Conservation (phyloP, 1,140 invertebrate genomes). For the Zaprionus lachaisei region DNA sequence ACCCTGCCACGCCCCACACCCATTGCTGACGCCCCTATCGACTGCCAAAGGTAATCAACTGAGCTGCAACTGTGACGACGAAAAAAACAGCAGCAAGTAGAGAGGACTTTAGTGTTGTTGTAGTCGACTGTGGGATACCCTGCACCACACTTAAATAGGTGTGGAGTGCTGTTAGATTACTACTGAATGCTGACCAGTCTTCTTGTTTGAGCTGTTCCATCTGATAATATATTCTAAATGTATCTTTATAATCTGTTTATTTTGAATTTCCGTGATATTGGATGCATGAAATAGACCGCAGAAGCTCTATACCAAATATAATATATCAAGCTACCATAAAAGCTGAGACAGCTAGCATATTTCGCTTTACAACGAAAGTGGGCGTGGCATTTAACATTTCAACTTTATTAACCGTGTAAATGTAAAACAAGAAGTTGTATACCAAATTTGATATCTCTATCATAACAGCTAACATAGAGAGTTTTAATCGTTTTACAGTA, state of each 20-base stretch:
- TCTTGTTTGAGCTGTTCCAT: neutral
- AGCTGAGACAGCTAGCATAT: neutral
- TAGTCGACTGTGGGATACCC: neutral
- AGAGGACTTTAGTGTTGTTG: neutral
- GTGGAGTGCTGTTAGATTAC: too few species aligned
- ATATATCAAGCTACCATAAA: neutral
- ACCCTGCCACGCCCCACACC: neutral
- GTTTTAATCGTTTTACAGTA: neutral
- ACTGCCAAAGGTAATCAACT: conserved; percentile 80
- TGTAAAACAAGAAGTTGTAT: neutral
- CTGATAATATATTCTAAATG: neutral
- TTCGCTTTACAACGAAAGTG: neutral
- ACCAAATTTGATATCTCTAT: neutral
- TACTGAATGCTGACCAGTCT: neutral
- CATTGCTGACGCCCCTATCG: conserved; percentile 46
- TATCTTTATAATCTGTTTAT: neutral
- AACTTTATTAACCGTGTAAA: neutral
- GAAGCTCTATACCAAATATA: neutral
- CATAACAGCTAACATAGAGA: neutral
- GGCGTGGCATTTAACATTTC: neutral
- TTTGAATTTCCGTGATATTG: neutral
- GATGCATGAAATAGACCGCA: too few species aligned
- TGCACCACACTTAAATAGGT: neutral
- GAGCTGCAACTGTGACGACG: conserved; percentile 32
- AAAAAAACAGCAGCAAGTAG: conserved; percentile 16